Evolutionary conservation across 2,888 invertebrate genomes (phyloP), one percentile per base, ranked within the genome.

Genomic region (Scaptomyza parva): DNA sequence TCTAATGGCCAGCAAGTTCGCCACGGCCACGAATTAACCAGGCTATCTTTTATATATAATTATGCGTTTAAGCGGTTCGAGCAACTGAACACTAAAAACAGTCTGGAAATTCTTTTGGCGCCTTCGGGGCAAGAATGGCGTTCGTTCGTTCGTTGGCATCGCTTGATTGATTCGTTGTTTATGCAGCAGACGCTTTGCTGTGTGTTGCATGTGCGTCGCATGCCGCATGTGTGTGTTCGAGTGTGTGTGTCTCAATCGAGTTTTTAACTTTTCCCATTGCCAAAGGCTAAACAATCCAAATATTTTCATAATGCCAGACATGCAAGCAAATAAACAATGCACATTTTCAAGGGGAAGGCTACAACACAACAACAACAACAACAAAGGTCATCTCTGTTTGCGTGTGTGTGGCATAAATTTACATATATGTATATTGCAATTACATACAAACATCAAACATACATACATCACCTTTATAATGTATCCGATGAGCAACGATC

Each of bases 261-360:
- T 22, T 11, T 35, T 39, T 39, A 17, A 26, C 35, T 43, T 37
- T 69, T 82, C 69, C 63, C 79, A 59, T 55, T 59, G 48, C 59
- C 63, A 80, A 60, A 77, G 67, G 80, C 82, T 54, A 60, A 65
- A 67, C 77, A 86, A 80, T 74, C 80, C 67, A 86, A 83, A 80
- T 76, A 82, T 66, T 80, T 76, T 64, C 59, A 58, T 73, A 60
- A 58, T 62, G 57, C 45, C 60, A 64, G 50, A 85, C 78, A 85
- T 83, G 77, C 68, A 45, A 71, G 51, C 76, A 59, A 54, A 67
- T 66, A 80, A 81, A 81, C 87, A 78, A 81, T 81, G 75, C 64
- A 54, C 45, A 53, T 45, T 37, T 37, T 78, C 87, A 84, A 86
- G 86, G 84, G 70, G 80, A 86, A 70, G 84, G 81, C 80, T 70